These are phyloP conservation scores for Smithornis capensis DNA, from an alignment of 2,113 vertebrate species.

Conservation along the genomic window DNA sequence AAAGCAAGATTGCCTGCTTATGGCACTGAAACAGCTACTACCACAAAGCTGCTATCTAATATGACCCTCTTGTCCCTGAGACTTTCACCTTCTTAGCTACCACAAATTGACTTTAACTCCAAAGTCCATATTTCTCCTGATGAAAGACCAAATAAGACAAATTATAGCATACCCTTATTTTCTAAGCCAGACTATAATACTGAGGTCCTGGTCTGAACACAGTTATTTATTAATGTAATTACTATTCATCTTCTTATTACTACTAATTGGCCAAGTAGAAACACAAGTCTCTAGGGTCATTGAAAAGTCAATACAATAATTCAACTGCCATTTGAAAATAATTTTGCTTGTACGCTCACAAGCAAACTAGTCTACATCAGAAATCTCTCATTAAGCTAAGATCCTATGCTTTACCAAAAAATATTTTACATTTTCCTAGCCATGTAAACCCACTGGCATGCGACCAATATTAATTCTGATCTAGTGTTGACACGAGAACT, in stretches of 20 bases:
- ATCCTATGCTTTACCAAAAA: constrained; percentile 14
- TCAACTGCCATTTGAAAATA: constrained; percentile 60
- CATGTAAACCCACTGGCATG: neutral
- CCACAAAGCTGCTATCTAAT: neutral
- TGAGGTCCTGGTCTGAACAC: constrained; percentile 36
- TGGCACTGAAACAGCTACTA: constrained; percentile 8
- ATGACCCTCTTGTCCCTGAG: neutral
- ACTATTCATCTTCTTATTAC: constrained; percentile 49
- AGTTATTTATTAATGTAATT: constrained; percentile 48
- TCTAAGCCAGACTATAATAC: constrained; percentile 23
- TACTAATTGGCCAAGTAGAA: constrained; percentile 61
- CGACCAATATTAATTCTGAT: constrained; percentile 16
- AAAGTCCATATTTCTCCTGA: constrained; percentile 4
- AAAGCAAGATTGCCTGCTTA: neutral
- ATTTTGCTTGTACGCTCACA: constrained; percentile 44
- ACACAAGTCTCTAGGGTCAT: constrained; percentile 44
- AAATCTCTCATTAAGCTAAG: constrained; percentile 20
- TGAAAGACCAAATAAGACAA: constrained; percentile 32
- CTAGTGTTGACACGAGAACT: neutral
- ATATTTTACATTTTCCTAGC: neutral
- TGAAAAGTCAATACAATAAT: constrained; percentile 62
- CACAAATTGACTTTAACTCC: neutral
- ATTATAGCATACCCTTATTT: constrained; percentile 1
- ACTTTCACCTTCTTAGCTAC: neutral
- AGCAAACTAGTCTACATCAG: constrained; percentile 41